phyloP scores from a whole-genome alignment of 2,888 invertebrate genomes.

The Macaria notata region DNA sequence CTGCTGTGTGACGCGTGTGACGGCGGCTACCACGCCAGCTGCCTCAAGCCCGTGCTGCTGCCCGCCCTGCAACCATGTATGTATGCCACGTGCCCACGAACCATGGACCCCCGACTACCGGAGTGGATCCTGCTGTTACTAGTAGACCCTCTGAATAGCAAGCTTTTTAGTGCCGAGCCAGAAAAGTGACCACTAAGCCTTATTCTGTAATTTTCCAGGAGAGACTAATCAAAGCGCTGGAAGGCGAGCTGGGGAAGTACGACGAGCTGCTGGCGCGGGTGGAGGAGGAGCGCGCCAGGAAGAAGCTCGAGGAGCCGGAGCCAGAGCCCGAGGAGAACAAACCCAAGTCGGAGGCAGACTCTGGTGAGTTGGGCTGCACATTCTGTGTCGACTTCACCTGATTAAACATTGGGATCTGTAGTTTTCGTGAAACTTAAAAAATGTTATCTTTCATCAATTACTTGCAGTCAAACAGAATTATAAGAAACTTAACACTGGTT shows the following conservation, averaged over 20 bases:
- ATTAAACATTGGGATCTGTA: background rate
- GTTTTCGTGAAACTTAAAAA: background rate
- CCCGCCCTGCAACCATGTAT: background rate
- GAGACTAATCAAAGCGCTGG: constrained; percentile 87
- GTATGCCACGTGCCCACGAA: background rate
- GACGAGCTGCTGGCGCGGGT: constrained; percentile 87
- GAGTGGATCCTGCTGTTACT: background rate
- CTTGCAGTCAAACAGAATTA: background rate
- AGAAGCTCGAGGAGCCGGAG: constrained; percentile 48
- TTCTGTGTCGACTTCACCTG: background rate
- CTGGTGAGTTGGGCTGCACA: background rate
- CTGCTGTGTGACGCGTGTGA: background rate
- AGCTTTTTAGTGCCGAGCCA: too few relatives aligned
- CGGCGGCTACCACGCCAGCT: too few relatives aligned
- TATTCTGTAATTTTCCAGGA: constrained; percentile 56
- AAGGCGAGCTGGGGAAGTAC: constrained; percentile 87
- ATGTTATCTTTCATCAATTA: background rate
- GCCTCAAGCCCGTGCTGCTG: too few relatives aligned
- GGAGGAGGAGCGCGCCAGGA: constrained; percentile 82
- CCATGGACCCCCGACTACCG: background rate
- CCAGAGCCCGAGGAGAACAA: constrained; percentile 15
- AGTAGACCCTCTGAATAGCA: too few relatives aligned
- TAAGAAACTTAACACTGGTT: too few relatives aligned
- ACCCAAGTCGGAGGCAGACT: background rate
- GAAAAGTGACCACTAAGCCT: too few relatives aligned